Percentiles rank a stretch among this genome's conserved stretches.
phyloP scores from a whole-genome alignment of 2,888 invertebrate genomes.

The Stenoptilia bipunctidactyla region DNA sequence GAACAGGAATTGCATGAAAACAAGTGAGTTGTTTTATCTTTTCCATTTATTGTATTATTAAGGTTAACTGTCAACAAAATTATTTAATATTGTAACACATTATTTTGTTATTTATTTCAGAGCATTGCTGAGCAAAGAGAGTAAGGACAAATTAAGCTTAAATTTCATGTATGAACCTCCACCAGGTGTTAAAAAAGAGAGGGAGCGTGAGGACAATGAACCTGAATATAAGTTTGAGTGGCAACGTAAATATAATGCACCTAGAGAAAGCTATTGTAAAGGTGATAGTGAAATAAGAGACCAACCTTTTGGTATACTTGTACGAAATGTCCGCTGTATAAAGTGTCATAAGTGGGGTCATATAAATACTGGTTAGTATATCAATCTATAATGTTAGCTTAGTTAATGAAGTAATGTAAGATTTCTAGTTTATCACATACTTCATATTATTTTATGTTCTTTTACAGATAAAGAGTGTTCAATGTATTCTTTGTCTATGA shows the following conservation, averaged over 20 bases:
- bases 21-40: constrained; percentile 72
- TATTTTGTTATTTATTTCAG: too few species aligned
- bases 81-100: too few species aligned
- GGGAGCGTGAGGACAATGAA: constrained; percentile 92
- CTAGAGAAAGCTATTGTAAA: constrained; percentile 97
- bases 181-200: constrained; percentile 93
- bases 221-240: constrained; percentile 99
- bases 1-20: constrained; percentile 99
- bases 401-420: neutral
- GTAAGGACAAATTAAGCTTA: constrained; percentile 97
- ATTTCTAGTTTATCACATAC: neutral
- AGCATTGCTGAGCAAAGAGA: constrained; percentile 96
- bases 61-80: too few species aligned
- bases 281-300: constrained; percentile 97
- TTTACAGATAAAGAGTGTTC: constrained; percentile 92
- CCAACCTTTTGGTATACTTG: constrained; percentile 98
- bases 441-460: neutral
- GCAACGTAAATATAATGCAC: constrained; percentile 99
- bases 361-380: constrained; percentile 82
- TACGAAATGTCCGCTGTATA: constrained; percentile 96
- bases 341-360: constrained; percentile 99
- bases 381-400: neutral
- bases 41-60: too few species aligned
- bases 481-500: constrained; percentile 88
- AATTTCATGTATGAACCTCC: constrained; percentile 99